Base-by-base conservation (phyloP, 2,797 vertebrate genomes). In the Schizothorax lantsangensis region DNA sequence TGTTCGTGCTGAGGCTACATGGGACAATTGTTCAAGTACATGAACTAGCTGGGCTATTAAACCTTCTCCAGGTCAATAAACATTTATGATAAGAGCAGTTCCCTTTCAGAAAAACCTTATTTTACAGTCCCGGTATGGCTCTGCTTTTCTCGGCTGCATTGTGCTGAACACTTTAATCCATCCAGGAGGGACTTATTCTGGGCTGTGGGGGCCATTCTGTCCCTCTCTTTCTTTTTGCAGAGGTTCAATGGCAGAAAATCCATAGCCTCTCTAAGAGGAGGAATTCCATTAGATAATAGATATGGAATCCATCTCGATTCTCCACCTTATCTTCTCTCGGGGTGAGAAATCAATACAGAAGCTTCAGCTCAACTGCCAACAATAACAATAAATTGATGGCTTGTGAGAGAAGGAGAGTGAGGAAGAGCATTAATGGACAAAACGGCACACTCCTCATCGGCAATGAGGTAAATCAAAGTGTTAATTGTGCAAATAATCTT, bases 221-320 rank as follows among this genome's bases (percentile, higher is more conserved):
- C 89, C 90, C 91, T 89, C 88, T 87, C 86, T 85, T 81, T 89
- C 84, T 89, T 88, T 86, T 87, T 86, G 85, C 84, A 92, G 94
- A 94, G 94, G 92, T 93, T 94, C 95, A 95, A 91, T 96, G 96
- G 95, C 96, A 96, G 96, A 95, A 96, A 97, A 97, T 96, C 96
- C 92, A 96, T 97, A 95, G 91, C 89, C 92, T 95, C 95, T 96
- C 95, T 95, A 91, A 94, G 93, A 95, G 95, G 94, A 96, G 96
- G 95, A 96, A 96, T 96, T 96, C 95, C 95, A 96, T 96, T 96
- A 96, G 96, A 96, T 96, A 96, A 97, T 95, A 96, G 96, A 96
- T 96, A 96, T 96, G 93, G 95, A 96, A 96, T 96, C 95, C 95
- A 96, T 96, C 95, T 96, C 92, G 95, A 95, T 96, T 95, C 95